Evolutionary conservation across 2,797 vertebrate genomes (phyloP), one percentile per base, ranked within the genome.

Genomic region (Neoniphon sammara): DNA sequence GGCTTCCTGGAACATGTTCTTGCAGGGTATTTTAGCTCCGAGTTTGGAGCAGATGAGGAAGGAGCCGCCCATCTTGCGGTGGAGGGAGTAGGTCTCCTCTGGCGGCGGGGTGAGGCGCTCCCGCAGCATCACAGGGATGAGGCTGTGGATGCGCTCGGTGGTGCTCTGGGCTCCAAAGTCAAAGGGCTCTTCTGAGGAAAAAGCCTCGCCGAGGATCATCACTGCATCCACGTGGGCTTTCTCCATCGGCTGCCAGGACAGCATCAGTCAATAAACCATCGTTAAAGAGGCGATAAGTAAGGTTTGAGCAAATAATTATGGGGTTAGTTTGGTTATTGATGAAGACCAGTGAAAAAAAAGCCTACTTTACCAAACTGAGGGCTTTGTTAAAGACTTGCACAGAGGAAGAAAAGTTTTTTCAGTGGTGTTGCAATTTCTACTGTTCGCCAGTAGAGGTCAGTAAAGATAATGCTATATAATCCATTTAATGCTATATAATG

Each of bases 11-110:
- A 99, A 99, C 96, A 99, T 97, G 68, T 91, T 77, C 83, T 95
- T 97, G 81, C 97, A 98, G 80, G 92, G 0, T 14, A 99, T 94
- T 75, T 93, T 88, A 10, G 97, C 96, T 77, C 96, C 93, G 50
- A 99, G 96, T 86, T 96, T 97, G 70, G 97, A 97, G 93, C 97
- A 99, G 92, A 99, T 98, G 84, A 99, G 97, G 91, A 99, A 99
- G 62, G 97, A 98, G 70, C 97, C 97, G 0, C 96, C 97, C 97
- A 99, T 98, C 93, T 99, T 99, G 27, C 97, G 93, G 88, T 99
- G 97, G 60, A 99, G 95, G 1, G 97, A 98, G 86, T 99, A 99
- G 58, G 97, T 98, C 85, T 99, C 97, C 83, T 97, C 96, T 0
- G 97, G 97, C 0, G 97, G 97, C 2, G 97, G 97, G 1, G 97